Base-by-base conservation (phyloP, 2,888 invertebrate species). In the Hemaris fuciformis region DNA sequence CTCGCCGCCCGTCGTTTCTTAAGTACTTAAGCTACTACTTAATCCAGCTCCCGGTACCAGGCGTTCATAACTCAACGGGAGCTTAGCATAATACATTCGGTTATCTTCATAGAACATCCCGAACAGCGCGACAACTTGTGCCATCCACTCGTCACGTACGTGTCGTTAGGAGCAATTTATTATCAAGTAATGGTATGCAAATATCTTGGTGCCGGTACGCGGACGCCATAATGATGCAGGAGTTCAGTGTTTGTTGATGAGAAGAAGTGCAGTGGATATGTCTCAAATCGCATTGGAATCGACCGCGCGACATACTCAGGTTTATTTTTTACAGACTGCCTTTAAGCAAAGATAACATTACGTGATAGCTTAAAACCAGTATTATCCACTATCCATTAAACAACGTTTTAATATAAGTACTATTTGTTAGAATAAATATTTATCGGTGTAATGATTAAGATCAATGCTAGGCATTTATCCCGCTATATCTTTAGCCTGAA, bases 81-180 rank as follows among this genome's bases (percentile, higher is more conserved):
- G 83, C 79, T 85, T 81, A 84, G 73, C 79, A 76, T 84, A 83
- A 85, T 83, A 81, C 79, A 79, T 80, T 80, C 77, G 71, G 82
- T 84, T 85, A 85, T 81, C 83, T 80, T 68, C 72, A 64, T 66
- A 66, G 75, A 74, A 75, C 85, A 82, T 75, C 74, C 79, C 75
- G 65, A 67, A 68, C 66, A 38, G 67, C 45, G 18, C 69, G 68
- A 69, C 71, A 72, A 74, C 69, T 80, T 74, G 70, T 69, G 70
- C 73, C 75, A 75, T 78, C 76, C 65, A 76, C 71, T 80, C 79
- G 80, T 84, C 88, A 85, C 88, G 85, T 86, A 74, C 79, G 71
- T 74, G 82, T 78, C 85, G 84, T 88, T 85, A 84, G 76, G 73
- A 75, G 76, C 80, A 83, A 87, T 87, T 85, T 86, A 83, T 83